Percentiles rank a stretch among this genome's conserved stretches.
Evolutionary conservation across 1,140 invertebrate genomes (phyloP).

Genomic region (Aphelenchoides fujianensis): DNA sequence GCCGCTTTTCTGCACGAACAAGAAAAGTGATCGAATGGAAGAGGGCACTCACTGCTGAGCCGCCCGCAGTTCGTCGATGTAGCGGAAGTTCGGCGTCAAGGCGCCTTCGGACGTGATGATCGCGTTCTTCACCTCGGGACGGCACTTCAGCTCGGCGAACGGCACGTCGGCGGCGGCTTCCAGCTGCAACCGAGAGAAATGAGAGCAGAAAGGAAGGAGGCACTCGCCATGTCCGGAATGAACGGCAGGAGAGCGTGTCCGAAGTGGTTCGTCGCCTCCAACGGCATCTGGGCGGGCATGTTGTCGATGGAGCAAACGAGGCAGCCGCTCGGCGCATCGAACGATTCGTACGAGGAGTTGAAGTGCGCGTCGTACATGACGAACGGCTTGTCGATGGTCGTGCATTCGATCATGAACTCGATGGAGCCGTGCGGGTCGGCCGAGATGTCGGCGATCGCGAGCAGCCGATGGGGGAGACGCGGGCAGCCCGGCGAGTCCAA

Average conservation of each 20-base stretch:
- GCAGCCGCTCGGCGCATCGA: conserved; percentile 70
- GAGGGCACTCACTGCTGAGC: conserved; percentile 63
- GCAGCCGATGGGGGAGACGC: conserved; percentile 76
- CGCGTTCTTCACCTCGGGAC: too few species aligned
- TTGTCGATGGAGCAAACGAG: conserved; percentile 98
- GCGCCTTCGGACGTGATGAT: too few species aligned
- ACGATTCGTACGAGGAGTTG: conserved; percentile 89
- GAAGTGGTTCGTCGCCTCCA: conserved; percentile 94
- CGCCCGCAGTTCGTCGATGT: conserved; percentile 78
- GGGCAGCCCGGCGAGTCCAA: conserved; percentile 75
- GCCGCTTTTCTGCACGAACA: conserved; percentile 90
- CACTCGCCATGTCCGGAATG: conserved; percentile 76
- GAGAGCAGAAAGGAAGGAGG: too few species aligned
- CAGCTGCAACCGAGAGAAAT: too few species aligned
- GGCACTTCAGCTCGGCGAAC: too few species aligned
- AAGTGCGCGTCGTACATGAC: conserved; percentile 95
- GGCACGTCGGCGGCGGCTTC: too few species aligned
- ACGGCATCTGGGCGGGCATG: conserved; percentile 95
- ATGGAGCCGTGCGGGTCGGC: conserved; percentile 97
- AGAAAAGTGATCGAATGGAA: too few species aligned
- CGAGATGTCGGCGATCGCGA: conserved; percentile 89
- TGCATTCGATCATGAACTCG: conserved; percentile 99
- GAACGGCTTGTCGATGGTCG: conserved; percentile 97
- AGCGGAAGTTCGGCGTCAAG: too few species aligned
- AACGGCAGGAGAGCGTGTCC: conserved; percentile 85